Percentiles rank a stretch among this genome's conserved stretches.
Conservation (phyloP, 2,797 vertebrate species). For the Pseudochirops corinnae region DNA sequence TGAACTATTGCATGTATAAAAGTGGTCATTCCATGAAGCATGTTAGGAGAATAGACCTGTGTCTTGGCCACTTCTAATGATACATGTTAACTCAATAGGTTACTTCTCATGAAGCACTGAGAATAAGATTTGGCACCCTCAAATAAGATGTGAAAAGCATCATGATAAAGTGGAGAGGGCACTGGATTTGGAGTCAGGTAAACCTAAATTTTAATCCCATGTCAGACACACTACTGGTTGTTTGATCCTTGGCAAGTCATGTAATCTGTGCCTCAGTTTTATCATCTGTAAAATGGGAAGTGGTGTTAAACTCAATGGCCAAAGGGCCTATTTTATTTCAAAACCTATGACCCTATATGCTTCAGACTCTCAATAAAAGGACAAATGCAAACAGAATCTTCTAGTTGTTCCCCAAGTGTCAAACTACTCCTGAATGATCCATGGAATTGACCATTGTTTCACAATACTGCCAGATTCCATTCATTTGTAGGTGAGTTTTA, state of each 20-base stretch:
- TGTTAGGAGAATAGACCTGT: neutral
- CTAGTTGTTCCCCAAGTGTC: neutral
- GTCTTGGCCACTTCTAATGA: neutral
- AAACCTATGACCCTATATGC: neutral
- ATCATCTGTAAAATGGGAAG: neutral
- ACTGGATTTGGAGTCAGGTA: neutral
- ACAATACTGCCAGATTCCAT: neutral
- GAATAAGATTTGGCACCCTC: neutral
- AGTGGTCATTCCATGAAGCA: neutral
- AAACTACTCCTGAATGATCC: neutral
- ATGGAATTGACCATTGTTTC: neutral
- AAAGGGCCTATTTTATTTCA: neutral
- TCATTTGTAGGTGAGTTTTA: neutral
- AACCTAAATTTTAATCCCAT: neutral
- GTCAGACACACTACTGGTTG: neutral
- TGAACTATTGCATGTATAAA: neutral
- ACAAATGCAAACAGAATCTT: neutral
- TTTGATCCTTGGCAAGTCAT: neutral
- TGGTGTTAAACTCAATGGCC: neutral
- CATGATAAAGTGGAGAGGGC: neutral
- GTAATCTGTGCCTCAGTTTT: neutral
- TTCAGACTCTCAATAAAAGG: neutral
- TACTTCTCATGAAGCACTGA: neutral
- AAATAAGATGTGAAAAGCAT: neutral
- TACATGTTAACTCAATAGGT: neutral